Evolutionary conservation across 2,113 vertebrate genomes (phyloP), one percentile per base, ranked within the genome.

Genomic region (Pelmatolapia mariae): DNA sequence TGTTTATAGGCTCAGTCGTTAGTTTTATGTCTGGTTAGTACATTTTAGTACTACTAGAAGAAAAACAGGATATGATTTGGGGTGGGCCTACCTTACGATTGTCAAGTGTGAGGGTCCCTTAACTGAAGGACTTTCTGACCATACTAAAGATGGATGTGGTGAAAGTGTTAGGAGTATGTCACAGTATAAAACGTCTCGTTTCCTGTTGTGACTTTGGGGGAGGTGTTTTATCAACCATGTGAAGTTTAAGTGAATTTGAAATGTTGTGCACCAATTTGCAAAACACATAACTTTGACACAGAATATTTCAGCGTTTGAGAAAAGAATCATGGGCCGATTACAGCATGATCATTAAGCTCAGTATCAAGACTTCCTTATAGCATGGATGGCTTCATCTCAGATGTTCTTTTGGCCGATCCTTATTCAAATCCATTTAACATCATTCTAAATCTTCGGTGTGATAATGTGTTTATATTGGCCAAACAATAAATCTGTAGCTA

Each of bases 121-220:
- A 45, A 10, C 22, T 10, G 66, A 71, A 43, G 38, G 38, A 43
- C n/a, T 43, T 71, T 71, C n/a, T 73, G 38, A 73, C 38, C 13
- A 24, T 9, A 16, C 0, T 71, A 38, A 45, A 43, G 66, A 45
- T 73, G 38, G n/a, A 0, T 43, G 12, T 26, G 66, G 66, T 71
- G 38, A 71, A 24, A 22, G 38, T 24, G 12, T 43, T 16, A 73
- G 66, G 22, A 16, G 66, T 26, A 45, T 43, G 66, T 73, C 66
- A 73, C 38, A 73, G 5, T 45, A 73, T 45, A 26, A 4, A 45
- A 73, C 66, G 45, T 71, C 38, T 43, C 5, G 13, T 71, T 71
- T 66, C 61, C 61, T 36, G 0, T 66, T 1, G 12, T 66, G 61
- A 36, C 31, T 66, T 12, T 66, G 31, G 6, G 18, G 61, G 0